Base-by-base conservation (phyloP, 1,140 invertebrate species). In the Hylaeus anthracinus region DNA sequence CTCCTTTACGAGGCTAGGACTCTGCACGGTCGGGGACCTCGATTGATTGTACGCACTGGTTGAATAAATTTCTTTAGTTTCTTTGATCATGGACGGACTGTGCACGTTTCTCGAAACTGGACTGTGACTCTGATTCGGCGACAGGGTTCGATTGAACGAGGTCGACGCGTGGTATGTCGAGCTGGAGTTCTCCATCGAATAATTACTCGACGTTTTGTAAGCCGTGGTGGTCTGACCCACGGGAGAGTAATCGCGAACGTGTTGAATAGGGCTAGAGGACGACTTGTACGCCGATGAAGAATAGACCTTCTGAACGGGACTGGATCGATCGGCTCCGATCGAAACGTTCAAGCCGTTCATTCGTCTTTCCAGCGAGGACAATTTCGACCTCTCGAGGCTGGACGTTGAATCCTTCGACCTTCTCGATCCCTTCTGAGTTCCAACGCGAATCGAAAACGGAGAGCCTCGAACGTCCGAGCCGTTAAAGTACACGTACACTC, bases 401-500 rank as follows among this genome's bases (percentile, higher is more conserved):
- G 92, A 90, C 0, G 89, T 89, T 0, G 88, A 90, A 39, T 91
- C 91, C 64, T 88, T 90, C 0, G 91, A 92, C 37, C 90, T 94
- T 12, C 94, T 92, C 1, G 94, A 94, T 15, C 93, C 90, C 93
- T 94, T 95, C 92, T 94, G 95, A 76, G 94, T 96, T 73, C 97
- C 97, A 51, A 97, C 97, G 67, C 96, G 93, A 90, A 97, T 95
- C 74, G 97, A 96, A 86, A 97, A 97, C 2, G 97, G 96, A 14
- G 96, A 96, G 92, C 98, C 98, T 94, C 97, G 97, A n/a, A 99
- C 97, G 89, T 99, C 98, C 84, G 97, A 97, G 5, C 98, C 98
- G 92, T 99, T 99, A 91, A 99, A 99, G 88, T 98, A 98, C 15
- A 99, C 96, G 90, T 98, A 98, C 53, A 99, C 95, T 70, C 97